phyloP scores from a whole-genome alignment of 2,888 invertebrate species.

The Glaucopsyche alexis region DNA sequence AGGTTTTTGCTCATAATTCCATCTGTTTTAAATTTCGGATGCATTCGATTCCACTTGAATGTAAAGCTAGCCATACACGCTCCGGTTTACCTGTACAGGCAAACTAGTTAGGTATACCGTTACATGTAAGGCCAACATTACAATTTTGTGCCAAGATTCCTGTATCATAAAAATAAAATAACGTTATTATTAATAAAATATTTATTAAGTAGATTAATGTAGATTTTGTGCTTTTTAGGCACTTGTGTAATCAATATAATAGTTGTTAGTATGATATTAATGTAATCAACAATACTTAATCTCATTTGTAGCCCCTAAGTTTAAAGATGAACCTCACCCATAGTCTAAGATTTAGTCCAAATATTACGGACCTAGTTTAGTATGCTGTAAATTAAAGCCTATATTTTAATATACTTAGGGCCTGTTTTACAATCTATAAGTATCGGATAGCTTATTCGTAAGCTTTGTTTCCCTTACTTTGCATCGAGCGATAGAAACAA shows the following conservation, averaged over 20 bases:
- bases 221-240: not conserved
- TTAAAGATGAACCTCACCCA: not conserved
- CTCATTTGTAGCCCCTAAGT: not conserved
- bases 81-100: no score
- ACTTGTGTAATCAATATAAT: not conserved
- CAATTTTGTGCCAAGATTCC: not conserved
- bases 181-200: not conserved
- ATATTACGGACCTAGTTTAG: not conserved
- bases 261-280: not conserved
- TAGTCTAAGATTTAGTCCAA: not conserved
- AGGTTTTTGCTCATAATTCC: no score
- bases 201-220: not conserved
- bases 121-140: no score
- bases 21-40: no score
- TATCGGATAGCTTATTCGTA: no score
- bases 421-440: no score
- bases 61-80: no score
- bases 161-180: not conserved
- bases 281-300: constrained; percentile 6
- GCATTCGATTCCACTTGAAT: no score
- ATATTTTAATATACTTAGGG: not conserved
- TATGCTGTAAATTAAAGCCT: not conserved
- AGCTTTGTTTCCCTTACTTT: no score
- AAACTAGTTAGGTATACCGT: no score
- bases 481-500: no score